These are phyloP conservation scores for Hymenopus coronatus DNA, from an alignment of 2,888 invertebrate genomes.

Conservation along the genomic window DNA sequence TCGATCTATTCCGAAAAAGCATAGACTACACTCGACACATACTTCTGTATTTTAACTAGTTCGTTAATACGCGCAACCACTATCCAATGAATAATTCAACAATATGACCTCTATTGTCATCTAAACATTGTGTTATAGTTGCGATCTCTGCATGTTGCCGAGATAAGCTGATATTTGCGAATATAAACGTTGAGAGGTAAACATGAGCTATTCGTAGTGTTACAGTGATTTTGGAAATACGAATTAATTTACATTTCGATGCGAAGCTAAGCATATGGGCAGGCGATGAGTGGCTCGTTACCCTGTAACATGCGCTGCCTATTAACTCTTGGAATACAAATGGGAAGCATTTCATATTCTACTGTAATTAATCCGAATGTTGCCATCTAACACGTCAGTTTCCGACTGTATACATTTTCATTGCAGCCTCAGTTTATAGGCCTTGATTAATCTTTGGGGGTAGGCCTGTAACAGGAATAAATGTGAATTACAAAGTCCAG, in stretches of 20 bases:
- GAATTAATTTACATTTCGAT: background rate
- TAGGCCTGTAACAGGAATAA: background rate
- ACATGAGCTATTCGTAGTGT: background rate
- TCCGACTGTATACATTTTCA: background rate
- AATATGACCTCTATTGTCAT: too few species aligned
- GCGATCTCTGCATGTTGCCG: background rate
- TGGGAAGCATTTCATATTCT: background rate
- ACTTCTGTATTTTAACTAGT: too few species aligned
- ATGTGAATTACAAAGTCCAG: too few species aligned
- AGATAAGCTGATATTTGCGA: background rate
- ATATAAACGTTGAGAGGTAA: background rate
- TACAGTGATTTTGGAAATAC: background rate
- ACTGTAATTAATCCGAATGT: background rate
- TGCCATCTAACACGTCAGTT: background rate
- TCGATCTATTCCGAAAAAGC: too few species aligned
- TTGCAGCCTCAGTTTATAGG: background rate
- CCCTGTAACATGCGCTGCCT: background rate
- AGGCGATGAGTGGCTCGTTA: background rate
- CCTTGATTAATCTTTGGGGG: background rate
- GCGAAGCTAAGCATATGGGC: background rate
- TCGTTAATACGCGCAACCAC: too few species aligned
- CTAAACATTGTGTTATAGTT: too few species aligned
- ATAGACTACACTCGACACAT: too few species aligned
- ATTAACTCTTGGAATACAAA: background rate
- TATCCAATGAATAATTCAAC: too few species aligned